A percentile compares a stretch with the other conserved stretches of the same genome.
Conservation (phyloP, 2,888 invertebrate genomes). For the Apocheima hispidaria region DNA sequence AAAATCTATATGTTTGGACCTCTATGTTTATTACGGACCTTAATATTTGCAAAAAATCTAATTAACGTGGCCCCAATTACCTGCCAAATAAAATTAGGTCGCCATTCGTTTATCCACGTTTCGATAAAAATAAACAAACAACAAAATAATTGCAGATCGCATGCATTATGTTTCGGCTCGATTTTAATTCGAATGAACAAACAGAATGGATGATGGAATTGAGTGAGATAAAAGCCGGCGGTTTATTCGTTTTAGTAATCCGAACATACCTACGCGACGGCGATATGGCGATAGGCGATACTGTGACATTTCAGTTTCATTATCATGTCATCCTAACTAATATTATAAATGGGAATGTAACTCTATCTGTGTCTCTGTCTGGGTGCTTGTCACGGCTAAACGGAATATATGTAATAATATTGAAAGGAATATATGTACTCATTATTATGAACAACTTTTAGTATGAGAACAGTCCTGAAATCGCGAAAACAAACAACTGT, state of each 20-base stretch:
- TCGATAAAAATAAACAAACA: slow-evolving; percentile 24
- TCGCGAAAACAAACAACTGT: too few species aligned
- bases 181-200: slow-evolving; percentile 36
- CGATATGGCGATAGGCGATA: neutral
- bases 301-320: too few species aligned
- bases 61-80: neutral
- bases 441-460: too few species aligned
- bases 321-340: too few species aligned
- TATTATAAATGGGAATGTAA: too few species aligned
- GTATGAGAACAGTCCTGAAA: too few species aligned
- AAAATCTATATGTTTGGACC: too few species aligned
- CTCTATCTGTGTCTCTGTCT: too few species aligned
- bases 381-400: too few species aligned
- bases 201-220: slow-evolving; percentile 47
- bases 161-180: slow-evolving; percentile 26
- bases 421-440: too few species aligned
- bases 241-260: slow-evolving; percentile 5
- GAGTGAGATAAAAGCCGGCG: slow-evolving; percentile 30
- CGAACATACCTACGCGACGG: slow-evolving; percentile 4
- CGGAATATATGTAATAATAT: too few species aligned
- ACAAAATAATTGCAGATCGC: slow-evolving; percentile 21
- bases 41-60: neutral
- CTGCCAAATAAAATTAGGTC: neutral
- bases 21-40: too few species aligned
- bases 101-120: neutral